Evolutionary conservation across 2,888 invertebrate species (phyloP).

Genomic region (Nebria salina): DNA sequence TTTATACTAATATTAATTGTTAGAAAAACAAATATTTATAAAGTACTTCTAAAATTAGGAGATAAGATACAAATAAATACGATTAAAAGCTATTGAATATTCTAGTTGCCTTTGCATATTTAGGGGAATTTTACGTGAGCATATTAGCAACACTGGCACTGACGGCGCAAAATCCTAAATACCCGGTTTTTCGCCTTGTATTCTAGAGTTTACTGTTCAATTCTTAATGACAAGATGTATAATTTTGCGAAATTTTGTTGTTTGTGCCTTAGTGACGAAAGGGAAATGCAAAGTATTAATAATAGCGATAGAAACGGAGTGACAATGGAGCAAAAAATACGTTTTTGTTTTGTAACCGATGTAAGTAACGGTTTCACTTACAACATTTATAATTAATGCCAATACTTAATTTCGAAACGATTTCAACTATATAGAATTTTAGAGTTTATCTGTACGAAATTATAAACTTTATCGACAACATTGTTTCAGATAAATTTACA

Average conservation of each 20-base stretch:
- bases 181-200: background rate
- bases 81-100: background rate
- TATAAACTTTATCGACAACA: too few relatives aligned
- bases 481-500: too few relatives aligned
- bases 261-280: background rate
- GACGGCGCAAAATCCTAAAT: background rate
- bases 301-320: background rate
- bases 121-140: background rate
- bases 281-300: background rate
- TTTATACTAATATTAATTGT: background rate
- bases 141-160: background rate
- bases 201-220: background rate
- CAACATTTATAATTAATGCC: too few relatives aligned
- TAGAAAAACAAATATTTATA: background rate
- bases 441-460: too few relatives aligned
- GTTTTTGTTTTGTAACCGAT: background rate
- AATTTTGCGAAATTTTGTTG: constrained; percentile 5
- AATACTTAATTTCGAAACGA: too few relatives aligned
- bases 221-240: background rate
- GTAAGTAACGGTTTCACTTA: background rate
- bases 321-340: background rate
- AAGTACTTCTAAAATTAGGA: too few relatives aligned
- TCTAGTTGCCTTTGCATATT: background rate
- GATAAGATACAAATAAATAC: too few relatives aligned
- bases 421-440: too few relatives aligned